These are phyloP conservation scores for Anthonomus grandis DNA, from an alignment of 1,140 invertebrate genomes.

Conservation along the genomic window DNA sequence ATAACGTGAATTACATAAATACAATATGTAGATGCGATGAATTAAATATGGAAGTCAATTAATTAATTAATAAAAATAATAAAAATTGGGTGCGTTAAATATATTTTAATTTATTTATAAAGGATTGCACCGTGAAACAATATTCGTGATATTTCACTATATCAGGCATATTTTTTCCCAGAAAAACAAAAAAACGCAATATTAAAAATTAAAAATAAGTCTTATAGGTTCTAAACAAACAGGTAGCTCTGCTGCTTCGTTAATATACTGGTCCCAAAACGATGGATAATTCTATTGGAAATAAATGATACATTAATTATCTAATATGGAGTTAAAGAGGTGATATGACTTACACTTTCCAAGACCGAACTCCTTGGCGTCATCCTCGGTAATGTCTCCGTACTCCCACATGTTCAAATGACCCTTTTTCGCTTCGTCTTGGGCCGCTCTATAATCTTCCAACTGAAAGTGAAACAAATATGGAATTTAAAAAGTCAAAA, in stretches of 20 bases:
- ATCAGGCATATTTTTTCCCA: not conserved
- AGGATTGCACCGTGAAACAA: no score
- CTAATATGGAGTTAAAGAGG: not conserved
- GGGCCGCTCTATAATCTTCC: slow-evolving; percentile 77
- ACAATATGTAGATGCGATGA: not conserved
- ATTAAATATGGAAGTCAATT: not conserved
- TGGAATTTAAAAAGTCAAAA: slow-evolving; percentile 8
- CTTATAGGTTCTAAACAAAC: slow-evolving; percentile 9
- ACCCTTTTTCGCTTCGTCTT: slow-evolving; percentile 79
- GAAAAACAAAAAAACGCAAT: not conserved
- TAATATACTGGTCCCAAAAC: slow-evolving; percentile 4
- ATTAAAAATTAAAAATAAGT: slow-evolving; percentile 13
- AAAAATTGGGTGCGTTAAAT: not conserved
- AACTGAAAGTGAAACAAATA: slow-evolving; percentile 52
- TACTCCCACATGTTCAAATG: slow-evolving; percentile 92
- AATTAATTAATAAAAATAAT: not conserved
- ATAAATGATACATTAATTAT: slow-evolving; percentile 1
- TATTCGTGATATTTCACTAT: no score
- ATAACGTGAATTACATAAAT: not conserved
- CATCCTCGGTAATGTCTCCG: slow-evolving; percentile 93
- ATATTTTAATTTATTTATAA: slow-evolving; percentile 1
- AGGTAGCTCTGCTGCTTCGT: slow-evolving; percentile 16
- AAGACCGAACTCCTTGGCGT: slow-evolving; percentile 84
- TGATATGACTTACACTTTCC: slow-evolving; percentile 31
- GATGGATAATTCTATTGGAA: not conserved